Evolutionary conservation across 2,888 invertebrate species (phyloP), one percentile per base, ranked within the genome.

Genomic region (Ichneumon xanthorius): DNA sequence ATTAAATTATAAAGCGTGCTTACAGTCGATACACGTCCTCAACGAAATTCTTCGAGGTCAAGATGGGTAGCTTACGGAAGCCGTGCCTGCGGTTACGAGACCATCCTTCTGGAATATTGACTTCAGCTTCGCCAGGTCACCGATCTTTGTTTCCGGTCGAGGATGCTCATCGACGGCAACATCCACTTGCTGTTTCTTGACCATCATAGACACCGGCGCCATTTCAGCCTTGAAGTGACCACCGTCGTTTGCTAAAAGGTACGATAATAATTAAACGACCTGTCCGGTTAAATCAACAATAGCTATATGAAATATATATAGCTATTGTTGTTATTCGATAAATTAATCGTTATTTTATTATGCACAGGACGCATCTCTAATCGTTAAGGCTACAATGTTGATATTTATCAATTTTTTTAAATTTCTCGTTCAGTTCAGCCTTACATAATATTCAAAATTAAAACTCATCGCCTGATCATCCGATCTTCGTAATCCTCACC

Each of bases 21-120:
- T 14, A 53, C 61, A 33, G 40, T 45, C 11, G 45, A 4, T 58
- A 26, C 4, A 45, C 45, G 14, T 26, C 58, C 22, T 7, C 22
- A 26, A 58, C 11, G 26, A 58, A 26, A 11, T 58, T 58, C 5
- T 22, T 58, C 3, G 26, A 58, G 22, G 26, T 9, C 26, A 14
- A 11, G 63, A 50, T 61, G 22, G 45, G 4, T 5, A 91, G 92
- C 96, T 95, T 94, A 98, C 98, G 3, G 99, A 99, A 70, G 99
- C 98, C 87, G 97, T 96, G 19, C 98, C 99, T 82, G 99, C 99
- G 6, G 99, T 99, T 16, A 99, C 99, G 1, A 97, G 95, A 0
- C 99, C 99, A 89, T 97, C 97, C 94, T 99, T 98, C 94, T 99
- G 98, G 95, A 99, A 99, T 22, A 99, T 96, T 0, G 98, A 95